Conservation (phyloP, 2,888 invertebrate genomes). For the Tipula confusa region DNA sequence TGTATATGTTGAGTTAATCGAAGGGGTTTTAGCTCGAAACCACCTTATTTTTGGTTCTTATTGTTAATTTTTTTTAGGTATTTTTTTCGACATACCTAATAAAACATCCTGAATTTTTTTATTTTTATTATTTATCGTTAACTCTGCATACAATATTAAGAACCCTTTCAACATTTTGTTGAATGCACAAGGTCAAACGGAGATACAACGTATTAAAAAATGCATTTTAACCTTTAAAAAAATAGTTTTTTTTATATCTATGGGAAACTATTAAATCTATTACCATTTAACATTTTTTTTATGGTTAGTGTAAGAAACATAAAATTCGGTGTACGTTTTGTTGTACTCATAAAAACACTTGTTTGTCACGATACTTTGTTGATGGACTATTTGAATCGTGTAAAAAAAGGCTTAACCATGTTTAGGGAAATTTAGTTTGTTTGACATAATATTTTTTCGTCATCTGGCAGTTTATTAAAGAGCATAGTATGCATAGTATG, state of each 20-base stretch:
- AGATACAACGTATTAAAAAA: background rate
- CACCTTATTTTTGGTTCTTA: background rate
- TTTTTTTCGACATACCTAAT: background rate
- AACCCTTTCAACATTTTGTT: background rate
- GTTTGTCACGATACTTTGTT: background rate
- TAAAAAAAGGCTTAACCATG: background rate
- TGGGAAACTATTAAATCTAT: background rate
- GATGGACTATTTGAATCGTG: background rate
- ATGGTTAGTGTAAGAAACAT: background rate
- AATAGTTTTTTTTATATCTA: background rate
- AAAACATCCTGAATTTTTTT: background rate
- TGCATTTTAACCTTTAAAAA: background rate
- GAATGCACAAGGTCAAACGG: background rate
- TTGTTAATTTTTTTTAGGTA: background rate
- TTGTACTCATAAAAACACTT: background rate
- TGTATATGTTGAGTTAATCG: background rate
- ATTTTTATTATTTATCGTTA: constrained; percentile 4
- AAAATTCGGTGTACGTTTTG: background rate
- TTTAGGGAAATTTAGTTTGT: background rate
- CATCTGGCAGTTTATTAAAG: background rate
- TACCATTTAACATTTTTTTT: background rate
- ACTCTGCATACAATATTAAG: background rate
- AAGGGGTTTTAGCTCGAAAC: background rate
- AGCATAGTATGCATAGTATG: too few species aligned
- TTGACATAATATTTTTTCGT: background rate